Evolutionary conservation across 2,113 vertebrate species (phyloP), one percentile per base, ranked within the genome.

Genomic region (Zootoca vivipara): DNA sequence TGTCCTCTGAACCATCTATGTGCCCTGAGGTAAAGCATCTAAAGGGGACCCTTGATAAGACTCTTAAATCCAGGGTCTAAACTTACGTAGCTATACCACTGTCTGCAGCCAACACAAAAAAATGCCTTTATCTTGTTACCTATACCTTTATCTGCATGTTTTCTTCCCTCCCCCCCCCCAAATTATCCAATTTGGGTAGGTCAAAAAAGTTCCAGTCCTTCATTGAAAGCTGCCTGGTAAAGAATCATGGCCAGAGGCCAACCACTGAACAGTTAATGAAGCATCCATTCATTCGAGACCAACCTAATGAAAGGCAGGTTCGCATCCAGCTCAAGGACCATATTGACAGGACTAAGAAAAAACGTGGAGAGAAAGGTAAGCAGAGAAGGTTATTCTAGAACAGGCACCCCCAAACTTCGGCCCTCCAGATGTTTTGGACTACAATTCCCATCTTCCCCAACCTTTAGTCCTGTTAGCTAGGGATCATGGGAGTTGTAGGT

Each of bases 241-340:
- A 99, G 97, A 99, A 98, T 88, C 98, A 99, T 93, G 97, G 98
- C 87, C 99, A 99, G 97, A 95, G 99, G 92, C 99, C 98, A 52
- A 98, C 98, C 85, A 99, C 99, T 0, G 99, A 99, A 94, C 99
- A 99, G 94, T 97, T 99, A 92, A 98, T 99, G 95, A 99, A 99
- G 85, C 99, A 99, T 52, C 98, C 98, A 0, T 99, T 99, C 95
- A 99, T 99, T 93, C 93, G 98, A 89, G 99, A 99, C 95, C 98
- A 99, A 13, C 98, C 98, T 89, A 99, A 99, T 2, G 99, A 99
- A 82, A 96, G 99, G 85, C 98, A 99, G 96, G 98, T 99, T 96
- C 98, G 99, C 94, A 99, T 99, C 92, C 99, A 99, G 95, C 98
- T 99, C 82, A 99, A 99, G 96, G 99, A 99, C 96, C 99, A 99